Conservation (phyloP, 2,888 invertebrate genomes). For the Archaeoteleia sp. region DNA sequence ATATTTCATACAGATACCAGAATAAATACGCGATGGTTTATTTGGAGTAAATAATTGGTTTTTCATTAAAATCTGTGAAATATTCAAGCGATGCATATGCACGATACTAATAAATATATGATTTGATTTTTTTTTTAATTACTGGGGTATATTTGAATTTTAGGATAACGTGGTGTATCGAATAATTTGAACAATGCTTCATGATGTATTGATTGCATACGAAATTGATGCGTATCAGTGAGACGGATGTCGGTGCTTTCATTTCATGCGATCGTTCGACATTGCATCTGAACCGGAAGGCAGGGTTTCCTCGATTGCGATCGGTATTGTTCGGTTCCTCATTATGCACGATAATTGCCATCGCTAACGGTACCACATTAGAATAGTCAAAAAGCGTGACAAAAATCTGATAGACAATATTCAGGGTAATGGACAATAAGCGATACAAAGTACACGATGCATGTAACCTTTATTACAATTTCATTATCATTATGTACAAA, state of each 20-base stretch:
- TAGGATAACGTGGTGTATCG: conserved; percentile 19
- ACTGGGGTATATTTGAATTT: conserved; percentile 3
- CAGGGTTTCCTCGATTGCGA: conserved; percentile 47
- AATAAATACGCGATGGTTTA: too few relatives aligned
- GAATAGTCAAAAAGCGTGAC: conserved; percentile 4
- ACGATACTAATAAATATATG: too few relatives aligned
- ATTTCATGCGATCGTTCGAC: conserved; percentile 44
- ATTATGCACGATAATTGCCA: conserved; percentile 50
- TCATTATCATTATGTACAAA: conserved; percentile 72
- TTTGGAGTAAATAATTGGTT: too few relatives aligned
- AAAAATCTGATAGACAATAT: too few relatives aligned
- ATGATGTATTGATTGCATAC: conserved; percentile 32
- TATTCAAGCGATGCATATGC: too few relatives aligned
- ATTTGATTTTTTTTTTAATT: conserved; percentile 2
- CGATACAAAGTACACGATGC: conserved; percentile 32
- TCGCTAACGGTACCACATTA: conserved; percentile 34
- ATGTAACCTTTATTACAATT: conserved; percentile 65
- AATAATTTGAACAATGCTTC: conserved; percentile 17
- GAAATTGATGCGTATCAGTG: conserved; percentile 40
- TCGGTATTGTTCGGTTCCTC: conserved; percentile 53
- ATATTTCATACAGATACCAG: too few relatives aligned
- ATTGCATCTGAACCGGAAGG: conserved; percentile 51
- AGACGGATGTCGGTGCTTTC: conserved; percentile 47
- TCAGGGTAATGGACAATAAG: background rate
- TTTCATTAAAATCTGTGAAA: too few relatives aligned